Evolutionary conservation across 1,140 invertebrate genomes (phyloP).

Genomic region (Heliconius himera): DNA sequence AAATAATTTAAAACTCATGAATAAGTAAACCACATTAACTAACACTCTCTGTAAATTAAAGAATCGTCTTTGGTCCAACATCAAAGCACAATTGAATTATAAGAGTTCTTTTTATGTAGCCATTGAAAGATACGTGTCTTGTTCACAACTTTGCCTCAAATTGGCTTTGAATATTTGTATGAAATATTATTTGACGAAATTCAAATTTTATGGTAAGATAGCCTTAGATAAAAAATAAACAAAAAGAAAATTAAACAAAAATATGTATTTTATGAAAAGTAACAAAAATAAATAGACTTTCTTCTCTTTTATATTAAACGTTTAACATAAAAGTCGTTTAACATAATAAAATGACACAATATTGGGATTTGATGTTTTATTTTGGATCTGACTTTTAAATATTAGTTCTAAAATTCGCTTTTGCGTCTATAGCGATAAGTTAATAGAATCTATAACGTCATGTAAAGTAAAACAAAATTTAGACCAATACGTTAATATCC

Average conservation of each 20-base stretch:
- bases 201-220: background rate
- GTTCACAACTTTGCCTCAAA: background rate
- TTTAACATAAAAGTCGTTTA: background rate
- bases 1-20: slow-evolving; percentile 14
- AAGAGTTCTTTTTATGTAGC: background rate
- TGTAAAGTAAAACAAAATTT: too few relatives aligned
- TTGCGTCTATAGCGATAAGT: too few relatives aligned
- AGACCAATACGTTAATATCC: too few relatives aligned
- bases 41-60: background rate
- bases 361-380: background rate
- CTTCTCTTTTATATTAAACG: too few relatives aligned
- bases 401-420: too few relatives aligned
- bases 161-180: background rate
- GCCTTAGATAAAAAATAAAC: too few relatives aligned
- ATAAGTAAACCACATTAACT: slow-evolving; percentile 1
- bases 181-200: background rate
- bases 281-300: background rate
- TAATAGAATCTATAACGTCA: too few relatives aligned
- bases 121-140: background rate
- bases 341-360: background rate
- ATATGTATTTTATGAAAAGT: background rate
- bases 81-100: slow-evolving; percentile 11
- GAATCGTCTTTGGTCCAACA: slow-evolving; percentile 14
- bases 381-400: background rate
- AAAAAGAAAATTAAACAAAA: too few relatives aligned